Percentiles rank a stretch among this genome's conserved stretches.
Conservation (phyloP, 2,113 vertebrate species). For the Prinia subflava region DNA sequence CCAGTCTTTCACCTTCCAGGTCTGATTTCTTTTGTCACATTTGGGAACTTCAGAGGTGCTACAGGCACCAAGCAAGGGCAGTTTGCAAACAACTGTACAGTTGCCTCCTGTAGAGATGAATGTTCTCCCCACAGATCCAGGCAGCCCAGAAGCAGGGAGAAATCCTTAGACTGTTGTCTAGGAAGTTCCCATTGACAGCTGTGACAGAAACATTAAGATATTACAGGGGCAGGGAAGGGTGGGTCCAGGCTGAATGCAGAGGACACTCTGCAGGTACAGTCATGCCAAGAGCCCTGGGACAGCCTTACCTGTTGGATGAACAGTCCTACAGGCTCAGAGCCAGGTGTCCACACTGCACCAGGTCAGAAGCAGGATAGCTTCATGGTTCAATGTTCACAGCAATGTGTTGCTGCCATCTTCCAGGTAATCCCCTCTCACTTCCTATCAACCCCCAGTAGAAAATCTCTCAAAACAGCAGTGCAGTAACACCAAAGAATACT, state of each 20-base stretch:
- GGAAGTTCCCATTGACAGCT: background rate
- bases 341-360: background rate
- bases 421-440: background rate
- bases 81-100: background rate
- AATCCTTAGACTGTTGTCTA: background rate
- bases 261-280: fast-evolving
- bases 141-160: background rate
- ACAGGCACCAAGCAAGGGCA: background rate
- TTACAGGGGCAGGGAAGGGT: background rate
- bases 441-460: background rate
- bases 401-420: background rate
- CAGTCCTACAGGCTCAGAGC: background rate
- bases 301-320: background rate
- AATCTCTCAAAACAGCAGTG: background rate
- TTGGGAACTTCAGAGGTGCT: background rate
- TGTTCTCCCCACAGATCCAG: background rate
- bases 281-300: background rate
- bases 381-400: background rate
- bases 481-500: background rate
- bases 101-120: background rate
- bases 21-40: background rate
- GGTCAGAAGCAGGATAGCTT: background rate
- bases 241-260: background rate
- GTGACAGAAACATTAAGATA: background rate
- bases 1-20: background rate